Evolutionary conservation across 2,888 invertebrate genomes (phyloP).

Genomic region (Callyntrura guangdongensis): DNA sequence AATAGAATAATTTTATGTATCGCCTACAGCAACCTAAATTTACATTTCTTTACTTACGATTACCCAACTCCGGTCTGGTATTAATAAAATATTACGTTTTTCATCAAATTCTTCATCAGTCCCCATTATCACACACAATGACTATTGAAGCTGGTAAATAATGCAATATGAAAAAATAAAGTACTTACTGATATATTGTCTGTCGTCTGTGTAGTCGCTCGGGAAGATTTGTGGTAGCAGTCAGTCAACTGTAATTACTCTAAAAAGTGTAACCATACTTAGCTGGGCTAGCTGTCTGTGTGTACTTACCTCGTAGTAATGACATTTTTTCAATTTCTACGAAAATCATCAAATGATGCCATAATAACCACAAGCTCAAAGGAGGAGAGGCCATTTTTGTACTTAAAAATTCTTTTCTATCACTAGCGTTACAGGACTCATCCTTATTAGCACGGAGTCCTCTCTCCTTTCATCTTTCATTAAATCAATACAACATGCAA

Average conservation of each 20-base stretch:
- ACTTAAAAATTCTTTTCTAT: not conserved
- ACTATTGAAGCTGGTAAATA: not conserved
- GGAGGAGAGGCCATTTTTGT: not conserved
- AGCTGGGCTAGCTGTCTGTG: no score
- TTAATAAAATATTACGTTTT: slow-evolving; percentile 43
- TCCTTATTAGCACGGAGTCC: not conserved
- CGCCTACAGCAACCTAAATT: slow-evolving; percentile 20
- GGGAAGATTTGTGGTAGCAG: not conserved
- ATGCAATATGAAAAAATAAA: slow-evolving; percentile 1
- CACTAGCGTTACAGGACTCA: not conserved
- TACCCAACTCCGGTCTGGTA: slow-evolving; percentile 34
- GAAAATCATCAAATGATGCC: slow-evolving; percentile 42
- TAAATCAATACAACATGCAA: slow-evolving; percentile 27
- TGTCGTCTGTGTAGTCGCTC: not conserved
- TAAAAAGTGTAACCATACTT: not conserved
- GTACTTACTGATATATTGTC: not conserved
- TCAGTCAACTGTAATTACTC: not conserved
- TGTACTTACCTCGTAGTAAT: not conserved
- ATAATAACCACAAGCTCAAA: slow-evolving; percentile 1
- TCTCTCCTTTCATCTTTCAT: not conserved
- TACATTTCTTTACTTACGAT: not conserved
- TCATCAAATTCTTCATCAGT: slow-evolving; percentile 27
- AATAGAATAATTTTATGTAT: not conserved
- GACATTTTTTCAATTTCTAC: slow-evolving; percentile 31
- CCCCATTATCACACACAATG: no score